phyloP scores from a whole-genome alignment of 2,113 vertebrate genomes.

The Brachypodius melanocephalos region DNA sequence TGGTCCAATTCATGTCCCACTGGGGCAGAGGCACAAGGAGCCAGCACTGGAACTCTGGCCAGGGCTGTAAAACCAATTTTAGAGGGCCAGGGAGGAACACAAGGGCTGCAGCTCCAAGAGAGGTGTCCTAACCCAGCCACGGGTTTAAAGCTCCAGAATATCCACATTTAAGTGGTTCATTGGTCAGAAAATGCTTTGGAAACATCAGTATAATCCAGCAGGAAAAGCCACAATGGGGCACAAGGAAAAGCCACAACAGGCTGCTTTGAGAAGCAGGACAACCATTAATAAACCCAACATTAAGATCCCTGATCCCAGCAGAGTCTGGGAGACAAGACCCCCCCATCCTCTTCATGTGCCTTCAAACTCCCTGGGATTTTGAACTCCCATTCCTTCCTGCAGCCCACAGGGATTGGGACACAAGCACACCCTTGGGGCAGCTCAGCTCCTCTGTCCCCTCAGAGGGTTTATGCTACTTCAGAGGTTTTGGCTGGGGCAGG shows the following conservation, averaged over 20 bases:
- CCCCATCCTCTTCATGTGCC: background rate
- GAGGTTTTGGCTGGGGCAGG: background rate
- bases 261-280: background rate
- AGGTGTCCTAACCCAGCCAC: background rate
- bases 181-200: background rate
- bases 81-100: background rate
- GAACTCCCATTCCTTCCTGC: background rate
- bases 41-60: background rate
- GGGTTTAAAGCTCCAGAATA: rapidly evolving
- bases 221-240: background rate
- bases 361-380: background rate
- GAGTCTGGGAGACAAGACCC: background rate
- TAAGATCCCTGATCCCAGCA: background rate
- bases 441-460: background rate
- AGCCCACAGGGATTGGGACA: background rate
- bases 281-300: background rate
- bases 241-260: background rate
- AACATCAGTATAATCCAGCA: background rate
- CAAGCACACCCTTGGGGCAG: background rate
- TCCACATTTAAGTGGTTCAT: background rate
- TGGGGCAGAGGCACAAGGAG: background rate
- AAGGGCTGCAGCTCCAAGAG: background rate
- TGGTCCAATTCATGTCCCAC: rapidly evolving
- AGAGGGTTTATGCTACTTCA: background rate
- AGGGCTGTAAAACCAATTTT: background rate